Evolutionary conservation across 2,113 vertebrate genomes (phyloP).

Genomic region (Pygathrix nemaeus): DNA sequence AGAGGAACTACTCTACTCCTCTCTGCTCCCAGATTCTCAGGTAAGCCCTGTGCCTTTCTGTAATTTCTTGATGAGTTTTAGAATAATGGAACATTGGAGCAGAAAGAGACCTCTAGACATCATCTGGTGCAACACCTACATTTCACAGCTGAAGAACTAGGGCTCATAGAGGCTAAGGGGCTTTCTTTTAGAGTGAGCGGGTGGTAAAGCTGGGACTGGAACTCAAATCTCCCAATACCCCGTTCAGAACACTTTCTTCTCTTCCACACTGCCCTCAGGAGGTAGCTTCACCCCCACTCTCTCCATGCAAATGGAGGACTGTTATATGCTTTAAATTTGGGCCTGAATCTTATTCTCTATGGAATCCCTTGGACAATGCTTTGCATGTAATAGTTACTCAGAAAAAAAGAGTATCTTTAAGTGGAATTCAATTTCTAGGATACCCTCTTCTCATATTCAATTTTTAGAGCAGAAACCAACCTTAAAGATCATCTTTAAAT

Average conservation of each 20-base stretch:
- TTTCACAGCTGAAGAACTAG: neutral
- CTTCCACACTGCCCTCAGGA: neutral
- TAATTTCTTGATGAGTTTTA: neutral
- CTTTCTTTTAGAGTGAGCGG: neutral
- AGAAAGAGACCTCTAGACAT: neutral
- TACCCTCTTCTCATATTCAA: neutral
- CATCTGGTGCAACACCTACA: neutral
- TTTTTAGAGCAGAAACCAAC: neutral
- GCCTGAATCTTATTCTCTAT: neutral
- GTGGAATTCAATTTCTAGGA: neutral
- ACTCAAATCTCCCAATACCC: neutral
- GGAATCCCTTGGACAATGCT: neutral
- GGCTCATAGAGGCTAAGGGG: neutral
- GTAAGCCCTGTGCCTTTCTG: neutral
- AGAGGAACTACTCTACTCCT: neutral
- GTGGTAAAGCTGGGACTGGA: neutral
- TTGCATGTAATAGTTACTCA: neutral
- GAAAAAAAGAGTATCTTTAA: neutral
- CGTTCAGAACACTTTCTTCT: neutral
- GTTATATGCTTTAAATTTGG: neutral
- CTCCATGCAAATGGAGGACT: neutral
- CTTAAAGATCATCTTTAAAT: neutral
- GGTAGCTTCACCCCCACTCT: neutral
- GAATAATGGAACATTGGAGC: neutral
- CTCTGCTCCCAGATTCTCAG: neutral